Evolutionary conservation across 2,797 vertebrate species (phyloP).

Genomic region (Eulemur mongoz): DNA sequence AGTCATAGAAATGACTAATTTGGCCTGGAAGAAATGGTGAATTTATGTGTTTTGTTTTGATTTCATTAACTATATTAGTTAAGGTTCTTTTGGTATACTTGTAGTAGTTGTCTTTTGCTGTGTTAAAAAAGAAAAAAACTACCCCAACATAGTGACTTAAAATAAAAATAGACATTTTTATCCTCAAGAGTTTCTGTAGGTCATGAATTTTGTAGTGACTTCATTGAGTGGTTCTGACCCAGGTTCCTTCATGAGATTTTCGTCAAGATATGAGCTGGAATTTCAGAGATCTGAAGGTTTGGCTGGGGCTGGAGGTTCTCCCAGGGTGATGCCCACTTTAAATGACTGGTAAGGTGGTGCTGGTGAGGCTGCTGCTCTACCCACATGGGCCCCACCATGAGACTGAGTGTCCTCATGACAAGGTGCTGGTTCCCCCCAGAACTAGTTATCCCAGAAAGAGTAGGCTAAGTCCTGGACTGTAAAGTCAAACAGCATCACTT

Average conservation of each 20-base stretch:
- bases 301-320: not conserved
- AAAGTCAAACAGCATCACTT: not conserved
- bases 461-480: not conserved
- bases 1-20: not conserved
- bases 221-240: not conserved
- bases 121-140: not conserved
- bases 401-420: not conserved
- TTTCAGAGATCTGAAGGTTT: not conserved
- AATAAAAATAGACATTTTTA: not conserved
- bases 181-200: not conserved
- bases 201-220: not conserved
- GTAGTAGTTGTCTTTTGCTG: not conserved
- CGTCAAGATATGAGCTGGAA: not conserved
- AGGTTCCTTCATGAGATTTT: not conserved
- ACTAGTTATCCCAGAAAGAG: not conserved
- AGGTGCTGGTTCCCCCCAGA: not conserved
- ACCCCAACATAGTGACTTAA: not conserved
- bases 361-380: not conserved
- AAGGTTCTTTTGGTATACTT: not conserved
- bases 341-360: not conserved
- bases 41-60: not conserved
- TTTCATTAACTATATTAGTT: not conserved
- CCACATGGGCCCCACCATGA: not conserved
- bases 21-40: not conserved
- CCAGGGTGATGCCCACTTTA: not conserved